These are phyloP conservation scores for Lepus townsendii DNA, from an alignment of 2,797 vertebrate genomes.

Conservation along the genomic window DNA sequence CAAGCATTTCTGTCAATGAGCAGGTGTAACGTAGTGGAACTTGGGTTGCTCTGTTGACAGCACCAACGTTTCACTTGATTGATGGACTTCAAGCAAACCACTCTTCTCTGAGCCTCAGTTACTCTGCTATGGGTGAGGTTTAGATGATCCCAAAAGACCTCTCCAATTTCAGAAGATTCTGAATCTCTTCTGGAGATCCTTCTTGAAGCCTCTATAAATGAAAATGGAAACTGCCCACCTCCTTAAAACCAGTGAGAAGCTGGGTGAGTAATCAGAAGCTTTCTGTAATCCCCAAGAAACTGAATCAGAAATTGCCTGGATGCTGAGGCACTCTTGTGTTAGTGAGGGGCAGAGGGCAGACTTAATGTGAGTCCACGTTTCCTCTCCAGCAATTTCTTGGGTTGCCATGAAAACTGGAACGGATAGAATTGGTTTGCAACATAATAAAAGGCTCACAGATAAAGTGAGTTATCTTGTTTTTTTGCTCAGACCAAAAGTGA, in stretches of 20 bases:
- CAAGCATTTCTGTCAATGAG: background rate
- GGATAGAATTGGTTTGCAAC: constrained; percentile 49
- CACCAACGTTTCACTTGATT: background rate
- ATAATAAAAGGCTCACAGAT: constrained; percentile 65
- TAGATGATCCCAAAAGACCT: background rate
- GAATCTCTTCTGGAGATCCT: constrained; percentile 34
- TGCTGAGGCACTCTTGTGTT: fast-evolving
- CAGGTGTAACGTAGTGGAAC: fast-evolving
- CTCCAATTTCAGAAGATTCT: background rate
- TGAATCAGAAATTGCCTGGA: background rate
- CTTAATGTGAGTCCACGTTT: background rate
- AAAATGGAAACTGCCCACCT: constrained; percentile 8
- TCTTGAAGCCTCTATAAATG: constrained; percentile 50
- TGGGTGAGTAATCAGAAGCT: background rate
- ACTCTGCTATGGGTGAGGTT: background rate
- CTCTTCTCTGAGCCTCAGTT: background rate
- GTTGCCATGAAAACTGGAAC: constrained; percentile 44
- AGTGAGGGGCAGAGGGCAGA: background rate
- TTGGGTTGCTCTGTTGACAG: background rate
- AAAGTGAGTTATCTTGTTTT: constrained; percentile 59
- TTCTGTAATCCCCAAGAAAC: background rate
- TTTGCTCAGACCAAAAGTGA: background rate
- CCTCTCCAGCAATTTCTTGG: constrained; percentile 41
- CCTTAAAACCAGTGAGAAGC: constrained; percentile 33
- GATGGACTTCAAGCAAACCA: background rate